Conservation (phyloP, 2,888 invertebrate genomes). For the Plagodis dolabraria region DNA sequence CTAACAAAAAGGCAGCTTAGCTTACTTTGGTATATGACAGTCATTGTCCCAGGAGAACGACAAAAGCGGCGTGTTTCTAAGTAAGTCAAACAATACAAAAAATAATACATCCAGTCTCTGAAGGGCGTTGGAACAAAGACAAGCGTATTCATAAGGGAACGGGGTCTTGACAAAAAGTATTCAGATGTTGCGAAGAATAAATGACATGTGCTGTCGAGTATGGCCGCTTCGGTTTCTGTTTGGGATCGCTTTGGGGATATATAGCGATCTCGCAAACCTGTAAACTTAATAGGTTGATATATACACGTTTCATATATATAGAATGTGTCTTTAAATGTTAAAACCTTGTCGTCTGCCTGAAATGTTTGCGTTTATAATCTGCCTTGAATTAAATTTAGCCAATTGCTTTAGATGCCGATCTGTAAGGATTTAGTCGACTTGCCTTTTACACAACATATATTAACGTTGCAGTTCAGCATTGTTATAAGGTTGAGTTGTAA, state of each 20-base stretch:
- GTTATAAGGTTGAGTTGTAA: too few species aligned
- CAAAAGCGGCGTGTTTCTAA: constrained; percentile 32
- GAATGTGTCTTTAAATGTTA: too few species aligned
- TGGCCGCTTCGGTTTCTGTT: not conserved
- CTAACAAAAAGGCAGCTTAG: constrained; percentile 19
- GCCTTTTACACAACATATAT: too few species aligned
- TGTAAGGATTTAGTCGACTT: too few species aligned
- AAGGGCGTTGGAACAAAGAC: constrained; percentile 35
- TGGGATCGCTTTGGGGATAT: constrained; percentile 1
- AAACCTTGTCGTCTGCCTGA: too few species aligned
- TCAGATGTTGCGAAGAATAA: constrained; percentile 9
- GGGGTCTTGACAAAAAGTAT: constrained; percentile 27
- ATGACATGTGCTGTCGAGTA: constrained; percentile 1
- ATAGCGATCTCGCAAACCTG: too few species aligned
- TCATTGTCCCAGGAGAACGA: constrained; percentile 30
- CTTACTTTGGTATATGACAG: constrained; percentile 16
- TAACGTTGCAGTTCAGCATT: too few species aligned
- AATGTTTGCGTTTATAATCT: too few species aligned
- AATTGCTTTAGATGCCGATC: too few species aligned
- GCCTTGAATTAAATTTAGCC: too few species aligned
- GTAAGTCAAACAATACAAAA: constrained; percentile 38
- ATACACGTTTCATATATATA: too few species aligned
- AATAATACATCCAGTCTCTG: constrained; percentile 32
- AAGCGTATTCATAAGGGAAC: constrained; percentile 29
- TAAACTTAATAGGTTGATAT: too few species aligned